phyloP scores from a whole-genome alignment of 1,140 invertebrate genomes.

The Nasonia longicornis region DNA sequence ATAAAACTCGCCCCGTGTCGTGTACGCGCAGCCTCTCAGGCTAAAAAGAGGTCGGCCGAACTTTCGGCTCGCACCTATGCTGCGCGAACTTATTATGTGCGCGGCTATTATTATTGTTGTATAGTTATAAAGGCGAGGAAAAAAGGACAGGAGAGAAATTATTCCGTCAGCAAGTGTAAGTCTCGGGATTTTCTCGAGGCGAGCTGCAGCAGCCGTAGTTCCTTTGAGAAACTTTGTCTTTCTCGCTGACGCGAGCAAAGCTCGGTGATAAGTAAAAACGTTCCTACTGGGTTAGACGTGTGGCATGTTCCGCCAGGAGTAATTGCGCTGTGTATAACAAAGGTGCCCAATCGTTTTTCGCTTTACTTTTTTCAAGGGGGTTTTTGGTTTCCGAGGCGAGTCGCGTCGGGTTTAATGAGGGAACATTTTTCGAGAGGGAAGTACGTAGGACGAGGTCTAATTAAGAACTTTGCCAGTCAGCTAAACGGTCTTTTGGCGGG shows the following conservation, averaged over 20 bases:
- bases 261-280: background rate
- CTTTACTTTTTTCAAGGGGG: background rate
- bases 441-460: too few relatives aligned
- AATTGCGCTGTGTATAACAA: background rate
- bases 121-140: background rate
- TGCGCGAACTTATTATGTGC: background rate
- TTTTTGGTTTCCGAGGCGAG: too few relatives aligned
- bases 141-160: background rate
- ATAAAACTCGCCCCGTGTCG: conserved; percentile 12
- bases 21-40: background rate
- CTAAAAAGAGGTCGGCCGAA: background rate
- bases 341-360: background rate
- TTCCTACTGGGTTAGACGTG: background rate
- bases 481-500: too few relatives aligned
- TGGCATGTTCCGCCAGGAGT: background rate
- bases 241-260: background rate
- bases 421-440: too few relatives aligned
- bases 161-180: background rate
- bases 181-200: background rate
- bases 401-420: too few relatives aligned
- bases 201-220: background rate
- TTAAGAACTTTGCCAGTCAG: too few relatives aligned
- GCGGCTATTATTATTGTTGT: background rate
- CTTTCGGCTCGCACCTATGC: background rate
- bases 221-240: conserved; percentile 3